These are phyloP conservation scores for Potamilus streckersoni DNA, from an alignment of 1,140 invertebrate species.

Conservation along the genomic window DNA sequence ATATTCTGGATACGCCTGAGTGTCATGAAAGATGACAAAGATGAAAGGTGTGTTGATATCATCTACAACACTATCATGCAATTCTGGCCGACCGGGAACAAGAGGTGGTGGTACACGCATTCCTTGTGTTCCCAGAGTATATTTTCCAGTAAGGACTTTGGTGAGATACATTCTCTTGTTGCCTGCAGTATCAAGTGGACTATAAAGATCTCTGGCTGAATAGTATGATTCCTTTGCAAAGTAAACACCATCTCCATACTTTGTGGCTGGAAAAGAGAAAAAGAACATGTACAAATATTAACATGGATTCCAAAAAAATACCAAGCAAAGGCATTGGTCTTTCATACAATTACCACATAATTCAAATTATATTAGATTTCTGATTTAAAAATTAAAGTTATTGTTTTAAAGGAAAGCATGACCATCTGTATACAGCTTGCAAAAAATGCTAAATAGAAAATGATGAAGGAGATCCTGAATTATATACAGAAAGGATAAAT, in stretches of 20 bases:
- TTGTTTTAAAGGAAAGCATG: too few relatives aligned
- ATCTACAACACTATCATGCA: slow-evolving; percentile 43
- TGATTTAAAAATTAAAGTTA: too few relatives aligned
- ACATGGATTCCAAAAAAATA: too few relatives aligned
- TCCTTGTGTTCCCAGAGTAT: slow-evolving; percentile 11
- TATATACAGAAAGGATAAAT: too few relatives aligned
- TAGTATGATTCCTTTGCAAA: slow-evolving; percentile 27
- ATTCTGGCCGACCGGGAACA: slow-evolving; percentile 4
- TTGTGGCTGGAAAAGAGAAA: slow-evolving; percentile 3
- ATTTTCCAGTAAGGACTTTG: slow-evolving; percentile 35
- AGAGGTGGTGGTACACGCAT: slow-evolving; percentile 20
- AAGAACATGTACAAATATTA: too few relatives aligned
- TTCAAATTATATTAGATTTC: too few relatives aligned
- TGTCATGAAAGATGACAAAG: slow-evolving; percentile 47
- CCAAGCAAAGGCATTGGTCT: too few relatives aligned
- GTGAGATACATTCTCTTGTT: slow-evolving; percentile 28
- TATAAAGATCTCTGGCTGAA: slow-evolving; percentile 9
- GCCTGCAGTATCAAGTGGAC: slow-evolving; percentile 7
- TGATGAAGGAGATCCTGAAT: too few relatives aligned
- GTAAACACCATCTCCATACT: slow-evolving; percentile 25
- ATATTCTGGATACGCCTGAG: slow-evolving; percentile 49
- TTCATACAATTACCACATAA: too few relatives aligned
- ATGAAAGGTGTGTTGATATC: slow-evolving; percentile 32
- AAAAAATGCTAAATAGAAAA: too few relatives aligned
- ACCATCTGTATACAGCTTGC: too few relatives aligned